Base-by-base conservation (phyloP, 2,888 invertebrate genomes). In the Phrixothrix hirtus region DNA sequence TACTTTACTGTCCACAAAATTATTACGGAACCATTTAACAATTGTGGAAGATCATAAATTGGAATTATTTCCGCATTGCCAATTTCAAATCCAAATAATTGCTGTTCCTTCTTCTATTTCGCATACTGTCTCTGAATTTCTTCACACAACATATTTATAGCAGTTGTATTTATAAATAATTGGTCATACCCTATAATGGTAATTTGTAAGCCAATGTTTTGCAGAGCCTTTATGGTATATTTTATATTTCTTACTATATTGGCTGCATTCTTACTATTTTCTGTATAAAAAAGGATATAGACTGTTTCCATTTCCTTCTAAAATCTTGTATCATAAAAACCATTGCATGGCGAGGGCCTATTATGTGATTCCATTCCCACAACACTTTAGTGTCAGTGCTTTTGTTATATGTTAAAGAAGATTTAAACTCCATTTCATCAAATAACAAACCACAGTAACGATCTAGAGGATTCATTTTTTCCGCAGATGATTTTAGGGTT, bases 301-400 rank as follows among this genome's bases (percentile, higher is more conserved):
- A 38, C 11, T 38, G 38, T 16, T 53, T 53, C 53, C 53, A 53
- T 12, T 53, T 53, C 9, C 14, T 42, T 1, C 25, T 1, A 5
- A 41, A 11, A 2, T 41, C 52, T 35, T 57, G 62, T 4, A 60
- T n/a, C 54, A 67, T n/a, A n/a, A n/a, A n/a, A n/a, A n/a, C n/a
- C n/a, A n/a, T n/a, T n/a, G n/a, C n/a, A n/a, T n/a, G 31, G 65
- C 64, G 27, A 63, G 61, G 53, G 63, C 57, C n/a, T n/a, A 10
- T 13, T 11, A 27, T 10, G 51, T 26, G 11, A 45, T 11, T 5
- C 9, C 38, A 3, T 45, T 54, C 25, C 56, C 57, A 36, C 38
- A 51, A 45, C 61, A n/a, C 59, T 3, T 13, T 29, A 30, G 21
- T 21, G 4, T 21, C 36, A 7, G n/a, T n/a, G n/a, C n/a, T n/a